Conservation (phyloP, 2,888 invertebrate genomes). For the Poecilobothrus nobilitatus region DNA sequence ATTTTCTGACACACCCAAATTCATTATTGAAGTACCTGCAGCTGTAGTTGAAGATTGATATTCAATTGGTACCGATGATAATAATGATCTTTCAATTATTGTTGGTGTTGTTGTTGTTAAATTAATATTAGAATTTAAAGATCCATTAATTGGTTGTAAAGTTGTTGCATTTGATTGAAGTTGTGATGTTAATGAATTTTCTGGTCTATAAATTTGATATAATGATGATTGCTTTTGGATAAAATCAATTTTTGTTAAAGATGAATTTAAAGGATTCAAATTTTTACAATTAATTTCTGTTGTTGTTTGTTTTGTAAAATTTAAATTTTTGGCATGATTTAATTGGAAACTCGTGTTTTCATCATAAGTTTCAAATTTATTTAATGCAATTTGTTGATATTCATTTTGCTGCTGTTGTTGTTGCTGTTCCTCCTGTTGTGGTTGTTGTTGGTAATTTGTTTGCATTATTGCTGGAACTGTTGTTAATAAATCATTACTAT, state of each 20-base stretch:
- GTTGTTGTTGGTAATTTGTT: not conserved
- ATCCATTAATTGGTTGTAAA: too few relatives aligned
- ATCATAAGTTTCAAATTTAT: too few relatives aligned
- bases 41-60: too few relatives aligned
- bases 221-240: not conserved
- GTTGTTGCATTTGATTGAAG: too few relatives aligned
- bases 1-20: not conserved
- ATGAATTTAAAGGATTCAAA: conserved; percentile 11
- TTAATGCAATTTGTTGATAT: not conserved
- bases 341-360: not conserved
- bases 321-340: conserved; percentile 5
- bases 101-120: not conserved
- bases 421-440: not conserved
- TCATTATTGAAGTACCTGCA: too few relatives aligned
- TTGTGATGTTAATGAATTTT: too few relatives aligned
- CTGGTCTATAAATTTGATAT: too few relatives aligned
- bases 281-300: conserved; percentile 15
- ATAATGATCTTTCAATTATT: not conserved
- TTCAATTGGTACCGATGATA: too few relatives aligned
- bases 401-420: not conserved
- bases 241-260: not conserved
- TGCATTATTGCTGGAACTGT: not conserved
- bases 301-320: not conserved
- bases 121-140: too few relatives aligned
- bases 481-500: conserved; percentile 7